Evolutionary conservation across 2,888 invertebrate genomes (phyloP).

Genomic region (Leucophenga montana): DNA sequence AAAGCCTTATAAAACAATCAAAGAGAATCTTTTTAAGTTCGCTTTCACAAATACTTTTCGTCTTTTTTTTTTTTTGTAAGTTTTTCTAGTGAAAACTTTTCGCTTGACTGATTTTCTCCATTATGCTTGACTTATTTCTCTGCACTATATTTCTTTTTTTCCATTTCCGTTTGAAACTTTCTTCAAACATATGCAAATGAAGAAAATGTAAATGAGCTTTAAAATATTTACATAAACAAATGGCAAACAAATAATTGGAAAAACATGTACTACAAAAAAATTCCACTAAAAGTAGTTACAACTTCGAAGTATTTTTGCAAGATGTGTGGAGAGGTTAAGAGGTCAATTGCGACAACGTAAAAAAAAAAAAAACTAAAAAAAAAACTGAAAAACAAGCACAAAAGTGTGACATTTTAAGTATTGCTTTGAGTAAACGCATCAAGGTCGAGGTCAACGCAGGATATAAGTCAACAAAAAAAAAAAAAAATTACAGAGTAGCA

Average conservation of each 20-base stretch:
- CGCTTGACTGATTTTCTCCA: neutral
- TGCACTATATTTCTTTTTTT: no score
- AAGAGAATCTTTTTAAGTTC: no score
- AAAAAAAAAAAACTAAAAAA: neutral
- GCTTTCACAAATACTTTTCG: no score
- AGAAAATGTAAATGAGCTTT: neutral
- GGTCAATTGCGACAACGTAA: constrained; percentile 38
- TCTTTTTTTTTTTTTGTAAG: no score
- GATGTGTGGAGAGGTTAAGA: constrained; percentile 39
- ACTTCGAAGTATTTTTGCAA: neutral
- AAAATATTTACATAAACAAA: constrained; percentile 3
- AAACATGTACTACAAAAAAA: neutral
- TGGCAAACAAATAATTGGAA: constrained; percentile 6
- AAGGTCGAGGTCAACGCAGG: constrained; percentile 40
- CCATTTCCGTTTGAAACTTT: neutral
- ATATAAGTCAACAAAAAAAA: neutral
- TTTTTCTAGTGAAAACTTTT: neutral
- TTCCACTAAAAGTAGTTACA: neutral
- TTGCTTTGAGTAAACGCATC: constrained; percentile 22
- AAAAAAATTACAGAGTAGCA: neutral
- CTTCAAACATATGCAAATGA: constrained; percentile 3
- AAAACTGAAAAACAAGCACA: neutral
- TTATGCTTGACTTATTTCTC: neutral
- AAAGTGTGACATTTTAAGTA: constrained; percentile 13
- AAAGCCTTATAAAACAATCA: no score